A percentile compares a stretch with the other conserved stretches of the same genome.
Conservation (phyloP, 2,797 vertebrate genomes). For the Galaxias olidus region DNA sequence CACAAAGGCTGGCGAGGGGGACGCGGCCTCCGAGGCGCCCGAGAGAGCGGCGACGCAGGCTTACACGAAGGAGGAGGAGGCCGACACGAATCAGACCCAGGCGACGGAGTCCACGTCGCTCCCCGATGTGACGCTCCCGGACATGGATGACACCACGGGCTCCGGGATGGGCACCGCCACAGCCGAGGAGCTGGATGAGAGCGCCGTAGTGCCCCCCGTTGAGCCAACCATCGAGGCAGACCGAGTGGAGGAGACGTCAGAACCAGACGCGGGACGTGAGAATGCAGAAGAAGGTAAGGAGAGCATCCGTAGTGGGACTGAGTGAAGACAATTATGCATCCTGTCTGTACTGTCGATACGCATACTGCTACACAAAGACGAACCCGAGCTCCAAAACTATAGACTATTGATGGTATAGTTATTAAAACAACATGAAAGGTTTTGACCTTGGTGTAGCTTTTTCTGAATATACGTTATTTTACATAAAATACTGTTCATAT, state of each 20-base stretch:
- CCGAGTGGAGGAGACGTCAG: fast-evolving
- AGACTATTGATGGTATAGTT: no score
- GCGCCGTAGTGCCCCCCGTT: neutral
- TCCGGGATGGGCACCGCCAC: slow-evolving; percentile 38
- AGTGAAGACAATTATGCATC: no score
- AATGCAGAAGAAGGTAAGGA: neutral
- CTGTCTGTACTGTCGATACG: no score
- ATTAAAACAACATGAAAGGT: no score
- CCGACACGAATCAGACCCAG: neutral
- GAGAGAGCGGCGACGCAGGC: neutral
- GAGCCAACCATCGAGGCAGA: neutral
- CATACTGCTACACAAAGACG: no score
- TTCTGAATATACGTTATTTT: no score
- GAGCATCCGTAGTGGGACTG: neutral
- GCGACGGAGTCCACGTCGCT: neutral
- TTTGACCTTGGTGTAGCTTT: no score
- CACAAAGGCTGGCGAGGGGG: neutral
- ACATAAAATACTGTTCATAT: no score
- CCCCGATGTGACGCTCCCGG: neutral
- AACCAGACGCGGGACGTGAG: neutral
- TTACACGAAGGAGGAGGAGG: neutral
- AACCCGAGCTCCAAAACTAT: no score
- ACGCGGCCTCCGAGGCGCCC: neutral
- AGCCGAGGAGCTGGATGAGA: slow-evolving; percentile 5
- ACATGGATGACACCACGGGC: slow-evolving; percentile 19